Evolutionary conservation across 2,113 vertebrate species (phyloP), one percentile per base, ranked within the genome.

Genomic region (Pardalotus punctatus): DNA sequence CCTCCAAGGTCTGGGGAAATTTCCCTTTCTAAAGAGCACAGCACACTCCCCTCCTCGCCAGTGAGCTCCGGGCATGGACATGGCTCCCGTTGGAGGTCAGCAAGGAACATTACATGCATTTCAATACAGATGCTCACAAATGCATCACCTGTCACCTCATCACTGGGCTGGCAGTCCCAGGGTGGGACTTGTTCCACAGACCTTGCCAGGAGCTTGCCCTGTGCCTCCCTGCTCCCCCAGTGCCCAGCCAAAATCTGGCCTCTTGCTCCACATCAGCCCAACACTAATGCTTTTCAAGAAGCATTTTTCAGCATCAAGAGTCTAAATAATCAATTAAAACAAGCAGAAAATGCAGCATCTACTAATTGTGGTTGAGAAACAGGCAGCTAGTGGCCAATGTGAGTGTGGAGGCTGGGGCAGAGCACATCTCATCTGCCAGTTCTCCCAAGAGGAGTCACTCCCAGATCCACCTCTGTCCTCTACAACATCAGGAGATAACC

Each of bases 1-100:
- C 95, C 67, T 96, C 70, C 38, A 51, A 81, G 92, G 84, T 88
- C 71, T 15, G 9, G 11, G 62, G 85, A 95, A 81, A 94, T 91
- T 93, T 94, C 90, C 88, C 71, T 96, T 91, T 95, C 92, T 91
- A 94, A 96, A 94, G 69, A 86, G 91, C 33, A 2, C 51, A 79
- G 86, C 84, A 40, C 1, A 19, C 64, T 82, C 77, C 54, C 27
- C 48, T 84, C 72, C 94, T 82, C 23, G 7, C 57, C 2, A 1
- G 42, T 35, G 71, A 82, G 86, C 90, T 62, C 31, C 64, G 50
- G 67, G 48, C 82, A 50, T 5, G 25, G 65, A 87, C 0, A 2
- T 22, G 8, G 93, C 60, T 97, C 80, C 82, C 58, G 36, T 29
- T 36, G 33, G 83, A 92, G 89, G 87, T 81, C 94, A 89, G 88